Conservation (phyloP, 2,113 vertebrate species). For the Lycaon pictus region DNA sequence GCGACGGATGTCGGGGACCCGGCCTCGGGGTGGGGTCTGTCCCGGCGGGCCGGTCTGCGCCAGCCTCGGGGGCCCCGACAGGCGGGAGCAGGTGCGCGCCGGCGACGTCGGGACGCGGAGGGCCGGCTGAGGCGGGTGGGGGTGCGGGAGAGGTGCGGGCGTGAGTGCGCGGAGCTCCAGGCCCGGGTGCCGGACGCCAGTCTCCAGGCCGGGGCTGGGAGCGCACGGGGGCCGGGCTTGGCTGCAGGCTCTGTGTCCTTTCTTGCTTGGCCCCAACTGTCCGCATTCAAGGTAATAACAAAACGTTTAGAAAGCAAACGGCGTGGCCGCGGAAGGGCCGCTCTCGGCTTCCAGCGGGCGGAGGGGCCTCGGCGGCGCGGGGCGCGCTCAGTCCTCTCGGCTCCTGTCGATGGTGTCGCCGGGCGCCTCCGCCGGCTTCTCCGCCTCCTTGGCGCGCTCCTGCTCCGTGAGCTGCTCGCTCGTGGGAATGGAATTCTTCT, state of each 20-base stretch:
- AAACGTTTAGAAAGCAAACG: slow-evolving; percentile 58
- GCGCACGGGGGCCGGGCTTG: background rate
- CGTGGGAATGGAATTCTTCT: slow-evolving; percentile 98
- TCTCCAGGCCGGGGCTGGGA: background rate
- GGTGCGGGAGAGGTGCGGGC: slow-evolving; percentile 52
- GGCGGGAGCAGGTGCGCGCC: slow-evolving; percentile 14
- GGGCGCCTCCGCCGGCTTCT: slow-evolving; percentile 88
- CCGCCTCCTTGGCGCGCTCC: slow-evolving; percentile 90
- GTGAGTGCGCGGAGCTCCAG: slow-evolving; percentile 30
- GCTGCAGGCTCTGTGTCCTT: slow-evolving; percentile 61
- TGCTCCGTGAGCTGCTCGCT: slow-evolving; percentile 98
- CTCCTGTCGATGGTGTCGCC: slow-evolving; percentile 88
- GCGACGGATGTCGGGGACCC: background rate
- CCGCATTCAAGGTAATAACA: slow-evolving; percentile 53
- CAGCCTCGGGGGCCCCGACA: background rate
- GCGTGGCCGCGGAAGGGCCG: background rate
- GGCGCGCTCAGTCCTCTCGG: slow-evolving; percentile 90
- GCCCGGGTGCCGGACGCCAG: background rate
- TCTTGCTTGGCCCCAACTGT: slow-evolving; percentile 53
- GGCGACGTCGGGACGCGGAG: background rate
- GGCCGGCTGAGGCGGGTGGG: background rate
- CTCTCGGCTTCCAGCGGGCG: background rate
- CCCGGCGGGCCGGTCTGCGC: background rate
- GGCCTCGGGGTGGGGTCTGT: background rate
- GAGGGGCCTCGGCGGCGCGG: background rate